Evolutionary conservation across 2,797 vertebrate species (phyloP).

Genomic region (Pteropus rufus): DNA sequence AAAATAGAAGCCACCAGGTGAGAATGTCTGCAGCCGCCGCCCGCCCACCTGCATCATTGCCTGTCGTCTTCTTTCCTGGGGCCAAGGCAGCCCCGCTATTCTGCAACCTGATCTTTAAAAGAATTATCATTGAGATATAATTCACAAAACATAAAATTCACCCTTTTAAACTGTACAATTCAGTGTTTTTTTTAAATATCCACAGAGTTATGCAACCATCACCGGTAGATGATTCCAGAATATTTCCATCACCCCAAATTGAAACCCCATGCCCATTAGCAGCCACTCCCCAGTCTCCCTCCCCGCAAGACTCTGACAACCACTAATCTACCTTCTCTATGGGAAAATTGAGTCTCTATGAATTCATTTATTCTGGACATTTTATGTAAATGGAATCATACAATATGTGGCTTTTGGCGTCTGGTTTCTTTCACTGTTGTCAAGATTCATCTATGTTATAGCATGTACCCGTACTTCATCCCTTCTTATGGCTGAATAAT

Average conservation of each 20-base stretch:
- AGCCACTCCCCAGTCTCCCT: not conserved
- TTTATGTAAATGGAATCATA: not conserved
- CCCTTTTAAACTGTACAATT: not conserved
- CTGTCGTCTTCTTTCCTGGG: not conserved
- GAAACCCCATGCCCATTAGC: not conserved
- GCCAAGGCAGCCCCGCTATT: not conserved
- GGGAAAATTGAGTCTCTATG: not conserved
- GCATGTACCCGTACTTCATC: not conserved
- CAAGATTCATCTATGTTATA: not conserved
- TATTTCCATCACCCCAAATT: not conserved
- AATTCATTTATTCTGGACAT: not conserved
- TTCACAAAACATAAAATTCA: not conserved
- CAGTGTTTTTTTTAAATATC: not conserved
- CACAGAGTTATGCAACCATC: not conserved
- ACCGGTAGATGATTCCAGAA: not conserved
- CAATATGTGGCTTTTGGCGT: not conserved
- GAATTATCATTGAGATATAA: not conserved
- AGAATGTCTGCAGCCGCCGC: accelerated
- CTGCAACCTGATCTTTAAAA: not conserved
- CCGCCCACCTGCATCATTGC: not conserved
- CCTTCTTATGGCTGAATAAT: not conserved
- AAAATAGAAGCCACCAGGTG: not conserved
- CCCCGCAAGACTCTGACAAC: not conserved
- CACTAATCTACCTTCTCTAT: not conserved
- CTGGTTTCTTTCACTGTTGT: not conserved